phyloP scores from a whole-genome alignment of 2,888 invertebrate genomes.

The Desoria tigrina region DNA sequence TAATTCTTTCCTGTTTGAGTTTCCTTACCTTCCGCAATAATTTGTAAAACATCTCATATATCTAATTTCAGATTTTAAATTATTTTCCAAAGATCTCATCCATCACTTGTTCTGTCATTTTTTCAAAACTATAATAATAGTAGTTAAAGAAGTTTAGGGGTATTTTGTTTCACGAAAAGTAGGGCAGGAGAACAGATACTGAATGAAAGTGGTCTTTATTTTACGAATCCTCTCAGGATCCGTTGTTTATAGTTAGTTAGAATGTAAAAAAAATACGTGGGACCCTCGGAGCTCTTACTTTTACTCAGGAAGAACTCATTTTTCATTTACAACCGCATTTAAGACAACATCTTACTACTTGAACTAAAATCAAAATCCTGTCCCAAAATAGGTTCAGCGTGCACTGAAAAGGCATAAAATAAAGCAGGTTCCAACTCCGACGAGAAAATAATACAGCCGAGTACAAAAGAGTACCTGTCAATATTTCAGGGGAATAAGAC shows the following conservation, averaged over 20 bases:
- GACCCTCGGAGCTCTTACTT: neutral
- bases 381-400: conserved; percentile 1
- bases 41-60: too few relatives aligned
- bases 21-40: too few relatives aligned
- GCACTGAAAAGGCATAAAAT: too few relatives aligned
- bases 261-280: too few relatives aligned
- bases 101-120: too few relatives aligned
- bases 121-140: too few relatives aligned
- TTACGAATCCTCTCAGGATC: neutral
- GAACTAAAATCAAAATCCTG: neutral
- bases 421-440: neutral
- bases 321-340: neutral
- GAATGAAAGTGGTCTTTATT: neutral
- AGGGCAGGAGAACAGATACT: neutral
- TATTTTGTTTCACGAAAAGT: neutral
- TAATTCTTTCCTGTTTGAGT: too few relatives aligned
- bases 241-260: too few relatives aligned
- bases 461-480: conserved; percentile 14
- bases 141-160: neutral
- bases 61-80: too few relatives aligned
- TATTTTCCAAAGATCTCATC: too few relatives aligned
- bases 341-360: too few relatives aligned
- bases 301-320: neutral
- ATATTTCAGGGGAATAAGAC: neutral
- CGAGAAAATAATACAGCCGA: neutral